These are phyloP conservation scores for Steinernema hermaphroditum DNA, from an alignment of 2,888 invertebrate genomes.

Conservation along the genomic window DNA sequence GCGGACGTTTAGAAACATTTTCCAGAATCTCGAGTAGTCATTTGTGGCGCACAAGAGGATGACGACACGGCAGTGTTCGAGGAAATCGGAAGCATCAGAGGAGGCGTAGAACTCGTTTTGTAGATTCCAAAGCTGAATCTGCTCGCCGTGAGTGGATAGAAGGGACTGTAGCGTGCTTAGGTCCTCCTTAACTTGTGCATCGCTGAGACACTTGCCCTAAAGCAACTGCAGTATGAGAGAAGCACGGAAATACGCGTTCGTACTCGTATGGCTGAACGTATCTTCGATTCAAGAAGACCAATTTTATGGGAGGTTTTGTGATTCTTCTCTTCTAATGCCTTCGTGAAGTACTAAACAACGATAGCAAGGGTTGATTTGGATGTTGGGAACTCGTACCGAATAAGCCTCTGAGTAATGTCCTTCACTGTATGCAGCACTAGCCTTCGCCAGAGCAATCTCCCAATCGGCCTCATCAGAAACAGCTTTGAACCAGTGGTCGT, in stretches of 20 bases:
- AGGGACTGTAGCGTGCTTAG: not conserved
- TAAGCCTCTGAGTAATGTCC: not conserved
- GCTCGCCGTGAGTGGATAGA: not conserved
- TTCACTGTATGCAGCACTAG: not conserved
- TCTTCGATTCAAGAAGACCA: not conserved
- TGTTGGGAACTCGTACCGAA: not conserved
- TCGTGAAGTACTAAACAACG: not conserved
- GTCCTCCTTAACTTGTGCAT: not conserved
- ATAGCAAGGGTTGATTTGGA: no score
- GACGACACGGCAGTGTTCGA: not conserved
- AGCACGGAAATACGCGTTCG: not conserved
- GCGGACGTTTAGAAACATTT: not conserved
- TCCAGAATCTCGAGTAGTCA: constrained; percentile 9
- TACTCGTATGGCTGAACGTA: not conserved
- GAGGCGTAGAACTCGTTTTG: not conserved
- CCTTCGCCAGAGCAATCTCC: not conserved
- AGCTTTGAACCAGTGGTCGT: not conserved
- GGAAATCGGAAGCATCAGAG: not conserved
- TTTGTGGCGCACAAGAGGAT: not conserved
- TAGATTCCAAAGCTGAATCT: not conserved
- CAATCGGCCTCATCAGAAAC: not conserved
- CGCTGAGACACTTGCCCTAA: not conserved
- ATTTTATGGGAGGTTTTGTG: not conserved
- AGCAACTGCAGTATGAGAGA: not conserved
- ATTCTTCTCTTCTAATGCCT: not conserved